Evolutionary conservation across 2,888 invertebrate genomes (phyloP), one percentile per base, ranked within the genome.

Genomic region (Podotricha telesiphe): DNA sequence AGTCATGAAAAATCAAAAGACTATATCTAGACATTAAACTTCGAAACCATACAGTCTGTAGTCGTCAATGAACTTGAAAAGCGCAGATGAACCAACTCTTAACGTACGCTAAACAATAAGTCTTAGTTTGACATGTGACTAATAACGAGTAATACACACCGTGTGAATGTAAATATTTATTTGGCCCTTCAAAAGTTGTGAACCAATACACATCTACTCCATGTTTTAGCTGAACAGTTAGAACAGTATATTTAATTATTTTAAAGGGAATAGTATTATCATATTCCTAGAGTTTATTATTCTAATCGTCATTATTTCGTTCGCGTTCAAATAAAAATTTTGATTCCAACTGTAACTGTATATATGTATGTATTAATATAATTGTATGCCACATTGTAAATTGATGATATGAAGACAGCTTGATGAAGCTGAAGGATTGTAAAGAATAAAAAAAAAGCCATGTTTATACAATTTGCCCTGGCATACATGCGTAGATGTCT

Each of bases 51-150:
- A 15, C 37, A 5, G 6, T 17, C 10, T 50, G 5, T 48, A 48
- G 15, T 22, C 40, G 55, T 48, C 48, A 56, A 13, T 64, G 65
- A 65, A 65, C 56, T 65, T 68, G 77, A 81, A 83, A 80, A 78
- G 80, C 80, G 80, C 76, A 74, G 73, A 81, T 74, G 77, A 76
- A 78, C 78, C 79, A 80, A 77, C 77, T 79, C 76, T 77, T 78
- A 76, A 78, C 68, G 75, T 68, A 78, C 68, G 75, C 68, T 74
- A 77, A 77, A 75, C 73, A 75, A 78, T 80, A 78, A 34, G 20
- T 40, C 48, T 28, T 20, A 56, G 56, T n/a, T n/a, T n/a, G n/a
- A n/a, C 65, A 42, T 59, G 59, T 61, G 34, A 65, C 34, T 56
- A 61, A 55, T 48, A 48, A 62, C 17, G 13, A 4, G 37, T 47